Conservation (phyloP, 2,113 vertebrate genomes). For the Petrocephalus zakoni region DNA sequence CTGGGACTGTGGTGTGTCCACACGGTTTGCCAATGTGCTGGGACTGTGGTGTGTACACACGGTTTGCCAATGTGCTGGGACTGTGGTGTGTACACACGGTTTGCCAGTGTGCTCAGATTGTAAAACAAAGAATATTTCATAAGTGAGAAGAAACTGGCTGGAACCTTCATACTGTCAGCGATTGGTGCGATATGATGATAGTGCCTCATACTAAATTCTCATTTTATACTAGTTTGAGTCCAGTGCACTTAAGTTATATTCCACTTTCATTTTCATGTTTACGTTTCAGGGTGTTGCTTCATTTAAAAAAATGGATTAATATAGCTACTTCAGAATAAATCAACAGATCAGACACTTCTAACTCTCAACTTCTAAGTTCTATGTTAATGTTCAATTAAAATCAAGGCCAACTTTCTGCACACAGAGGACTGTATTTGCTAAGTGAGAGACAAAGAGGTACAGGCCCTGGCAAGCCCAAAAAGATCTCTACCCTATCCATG, state of each 20-base stretch:
- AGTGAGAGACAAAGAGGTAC: neutral
- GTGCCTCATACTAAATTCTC: neutral
- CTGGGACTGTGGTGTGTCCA: neutral
- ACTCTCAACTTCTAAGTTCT: constrained; percentile 3
- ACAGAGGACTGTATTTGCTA: neutral
- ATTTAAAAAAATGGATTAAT: neutral
- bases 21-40: neutral
- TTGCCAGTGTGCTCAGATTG: neutral
- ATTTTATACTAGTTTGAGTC: neutral
- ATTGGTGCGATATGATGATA: neutral
- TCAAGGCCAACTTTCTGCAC: neutral
- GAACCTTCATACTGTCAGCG: neutral
- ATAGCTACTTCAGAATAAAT: neutral
- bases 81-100: neutral
- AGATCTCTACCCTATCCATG: neutral
- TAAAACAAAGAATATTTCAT: neutral
- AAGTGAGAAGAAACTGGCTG: neutral
- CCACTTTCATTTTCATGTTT: neutral
- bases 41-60: neutral
- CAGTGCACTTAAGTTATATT: neutral
- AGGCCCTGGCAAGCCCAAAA: neutral
- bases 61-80: neutral
- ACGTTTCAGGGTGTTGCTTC: neutral
- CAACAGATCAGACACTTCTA: neutral
- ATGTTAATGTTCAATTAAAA: neutral